Evolutionary conservation across 2,797 vertebrate genomes (phyloP), one percentile per base, ranked within the genome.

Genomic region (Chiroxiphia lanceolata): DNA sequence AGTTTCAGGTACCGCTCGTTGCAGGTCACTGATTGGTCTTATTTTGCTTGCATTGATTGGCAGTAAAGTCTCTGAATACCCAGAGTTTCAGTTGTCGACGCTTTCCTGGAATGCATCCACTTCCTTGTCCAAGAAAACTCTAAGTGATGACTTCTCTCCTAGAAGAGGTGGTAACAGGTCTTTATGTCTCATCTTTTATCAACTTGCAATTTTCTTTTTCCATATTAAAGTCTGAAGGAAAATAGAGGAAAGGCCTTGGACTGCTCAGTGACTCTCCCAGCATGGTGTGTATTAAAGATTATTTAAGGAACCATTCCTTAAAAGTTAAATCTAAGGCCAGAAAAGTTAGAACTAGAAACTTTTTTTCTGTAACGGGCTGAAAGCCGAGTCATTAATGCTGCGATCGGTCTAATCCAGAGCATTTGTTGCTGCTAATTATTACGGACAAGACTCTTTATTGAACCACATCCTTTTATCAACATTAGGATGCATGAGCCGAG

Each of bases 401-500:
- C 50, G 82, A 93, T 98, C 95, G 97, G 98, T 97, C 98, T 98
- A 99, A 99, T 98, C 98, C 97, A 18, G 97, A 97, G 97, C 97
- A 96, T 99, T 99, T 99, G 99, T 99, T 98, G 98, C 94, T 96
- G 98, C 99, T 99, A 99, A 99, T 99, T 99, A 99, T 98, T 98
- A 98, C 97, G 98, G 99, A 99, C 99, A 99, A 99, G 99, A 98
- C 98, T 99, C 98, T 99, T 99, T 99, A 99, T 99, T 99, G 99
- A 99, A 99, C 99, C 98, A 97, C 98, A 98, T 99, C 98, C 98
- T 99, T 98, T 99, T 99, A 99, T 98, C 98, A 98, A 97, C 99
- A 99, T 99, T 99, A 99, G 98, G 98, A 99, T 99, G 99, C 99
- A 99, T 99, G 99, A 99, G 99, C 98, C 94, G 83, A 97, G 98